These are phyloP conservation scores for Rhagoletis zephyria DNA, from an alignment of 1,140 invertebrate genomes.

Conservation along the genomic window DNA sequence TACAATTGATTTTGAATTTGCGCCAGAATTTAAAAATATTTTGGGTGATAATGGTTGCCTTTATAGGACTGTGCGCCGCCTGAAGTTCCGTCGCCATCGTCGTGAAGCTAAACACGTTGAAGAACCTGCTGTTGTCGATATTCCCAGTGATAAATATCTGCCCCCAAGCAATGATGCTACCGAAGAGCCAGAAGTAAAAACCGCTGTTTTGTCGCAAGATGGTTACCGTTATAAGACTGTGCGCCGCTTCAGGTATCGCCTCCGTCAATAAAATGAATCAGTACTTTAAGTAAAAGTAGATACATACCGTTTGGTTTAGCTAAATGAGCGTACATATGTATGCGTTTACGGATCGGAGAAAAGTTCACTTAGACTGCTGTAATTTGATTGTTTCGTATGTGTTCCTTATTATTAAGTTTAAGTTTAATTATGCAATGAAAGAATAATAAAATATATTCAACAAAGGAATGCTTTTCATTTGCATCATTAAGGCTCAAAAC, in stretches of 20 bases:
- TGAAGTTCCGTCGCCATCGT: slow-evolving; percentile 68
- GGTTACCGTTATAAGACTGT: slow-evolving; percentile 71
- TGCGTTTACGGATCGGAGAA: not conserved
- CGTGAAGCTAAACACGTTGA: slow-evolving; percentile 61
- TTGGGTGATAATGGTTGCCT: slow-evolving; percentile 67
- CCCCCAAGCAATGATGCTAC: slow-evolving; percentile 62
- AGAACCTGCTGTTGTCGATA: slow-evolving; percentile 39
- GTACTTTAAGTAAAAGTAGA: not conserved
- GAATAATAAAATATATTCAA: slow-evolving; percentile 38
- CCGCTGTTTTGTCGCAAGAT: slow-evolving; percentile 66
- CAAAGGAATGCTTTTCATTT: not conserved
- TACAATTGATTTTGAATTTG: slow-evolving; percentile 66
- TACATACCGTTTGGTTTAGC: not conserved
- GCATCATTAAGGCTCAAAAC: too few species aligned
- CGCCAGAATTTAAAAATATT: slow-evolving; percentile 66
- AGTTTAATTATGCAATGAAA: slow-evolving; percentile 5
- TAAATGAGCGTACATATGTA: not conserved
- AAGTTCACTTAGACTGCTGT: not conserved
- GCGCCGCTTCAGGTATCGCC: slow-evolving; percentile 67
- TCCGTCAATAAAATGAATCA: slow-evolving; percentile 63
- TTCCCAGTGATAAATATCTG: slow-evolving; percentile 64
- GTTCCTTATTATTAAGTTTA: not conserved
- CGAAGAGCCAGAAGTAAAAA: slow-evolving; percentile 58
- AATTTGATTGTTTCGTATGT: not conserved
- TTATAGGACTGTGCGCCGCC: slow-evolving; percentile 68